Evolutionary conservation across 2,113 vertebrate genomes (phyloP).

Genomic region (Junco hyemalis): DNA sequence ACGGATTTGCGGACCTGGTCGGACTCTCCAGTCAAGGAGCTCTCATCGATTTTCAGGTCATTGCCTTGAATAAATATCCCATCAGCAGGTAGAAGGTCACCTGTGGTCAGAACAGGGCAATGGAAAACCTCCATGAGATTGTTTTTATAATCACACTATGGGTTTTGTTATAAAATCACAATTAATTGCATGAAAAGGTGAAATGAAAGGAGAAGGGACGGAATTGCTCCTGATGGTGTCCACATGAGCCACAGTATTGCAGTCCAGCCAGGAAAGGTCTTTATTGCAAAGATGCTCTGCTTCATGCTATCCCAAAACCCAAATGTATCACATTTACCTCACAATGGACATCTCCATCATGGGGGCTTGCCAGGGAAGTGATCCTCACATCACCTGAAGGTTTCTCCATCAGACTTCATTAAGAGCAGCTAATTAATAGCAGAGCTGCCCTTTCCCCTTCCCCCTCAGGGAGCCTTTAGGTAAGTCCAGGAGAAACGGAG

Average conservation of each 20-base stretch:
- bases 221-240: accelerated
- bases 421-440: neutral
- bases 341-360: accelerated
- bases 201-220: neutral
- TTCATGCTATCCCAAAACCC: neutral
- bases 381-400: neutral
- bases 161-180: neutral
- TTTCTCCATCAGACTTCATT: neutral
- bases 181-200: neutral
- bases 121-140: neutral
- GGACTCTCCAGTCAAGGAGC: slow-evolving; percentile 96
- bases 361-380: neutral
- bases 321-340: neutral
- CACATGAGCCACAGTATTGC: accelerated
- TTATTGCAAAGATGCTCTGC: neutral
- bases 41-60: slow-evolving; percentile 97
- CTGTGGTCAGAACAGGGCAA: slow-evolving; percentile 60
- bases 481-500: neutral
- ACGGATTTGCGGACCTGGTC: slow-evolving; percentile 94
- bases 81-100: slow-evolving; percentile 94
- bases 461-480: neutral
- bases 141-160: neutral
- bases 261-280: neutral
- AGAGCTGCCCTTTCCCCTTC: neutral
- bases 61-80: slow-evolving; percentile 97